Evolutionary conservation across 2,113 vertebrate genomes (phyloP), one percentile per base, ranked within the genome.

Genomic region (Copsychus sechellarum): DNA sequence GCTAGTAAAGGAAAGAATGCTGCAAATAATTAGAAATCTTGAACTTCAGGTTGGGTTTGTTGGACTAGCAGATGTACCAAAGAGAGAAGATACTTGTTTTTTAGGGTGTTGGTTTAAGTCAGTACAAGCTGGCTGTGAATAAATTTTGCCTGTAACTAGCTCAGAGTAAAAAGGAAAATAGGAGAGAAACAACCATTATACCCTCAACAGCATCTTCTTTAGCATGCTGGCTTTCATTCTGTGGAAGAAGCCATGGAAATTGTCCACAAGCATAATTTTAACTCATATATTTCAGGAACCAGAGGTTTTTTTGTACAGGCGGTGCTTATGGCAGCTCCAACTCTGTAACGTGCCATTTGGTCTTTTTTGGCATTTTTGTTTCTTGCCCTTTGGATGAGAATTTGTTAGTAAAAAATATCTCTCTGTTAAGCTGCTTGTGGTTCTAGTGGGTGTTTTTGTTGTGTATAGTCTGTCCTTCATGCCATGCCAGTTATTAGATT

Each of bases 41-140:
- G 94, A 88, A 81, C 71, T 91, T 92, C 95, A 80, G 85, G 95
- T 91, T 96, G 54, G 13, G 29, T 93, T 93, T 94, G 91, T 77
- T 91, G 42, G 58, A 42, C 54, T 87, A 72, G 84, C 15, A 58
- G 34, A 82, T 73, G 22, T 62, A 84, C 25, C 43, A 65, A 48
- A 71, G n/a, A 65, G 40, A 53, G 64, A 83, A 67, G 36, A 31
- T 57, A 38, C 9, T 93, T 88, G 43, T 62, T 83, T 91, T 79
- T 12, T 66, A 36, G 8, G 19, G 14, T 1, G 3, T 71, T 92
- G 80, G 8, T 81, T 8, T 70, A 78, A 78, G 33, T 87, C 28
- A 61, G 57, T 67, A 79, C 28, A 81, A 79, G 53, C 28, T 87
- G 43, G 0, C 61, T 84, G 17, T 74, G 61, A 79, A 62, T 83